A percentile compares a stretch with the other conserved stretches of the same genome.
Conservation (phyloP, 1,140 invertebrate species). For the Drosophila insularis region DNA sequence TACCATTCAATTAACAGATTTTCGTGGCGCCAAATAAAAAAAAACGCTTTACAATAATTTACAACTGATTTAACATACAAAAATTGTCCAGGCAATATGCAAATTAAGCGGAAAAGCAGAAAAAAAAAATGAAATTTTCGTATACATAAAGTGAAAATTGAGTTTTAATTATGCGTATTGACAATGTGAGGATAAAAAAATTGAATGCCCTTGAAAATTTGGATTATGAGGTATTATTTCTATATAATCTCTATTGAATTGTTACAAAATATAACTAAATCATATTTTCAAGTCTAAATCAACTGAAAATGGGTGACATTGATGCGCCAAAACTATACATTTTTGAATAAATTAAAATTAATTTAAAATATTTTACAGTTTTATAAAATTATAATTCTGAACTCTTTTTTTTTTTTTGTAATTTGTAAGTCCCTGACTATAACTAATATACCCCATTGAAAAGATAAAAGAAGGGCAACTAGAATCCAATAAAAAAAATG, state of each 20-base stretch:
- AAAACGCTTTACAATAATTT: slow-evolving; percentile 56
- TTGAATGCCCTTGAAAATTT: not conserved
- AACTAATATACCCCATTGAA: not conserved
- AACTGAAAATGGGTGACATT: too few species aligned
- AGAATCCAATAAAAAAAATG: not conserved
- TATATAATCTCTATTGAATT: not conserved
- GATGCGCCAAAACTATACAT: too few species aligned
- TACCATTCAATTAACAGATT: slow-evolving; percentile 10
- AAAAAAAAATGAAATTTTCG: slow-evolving; percentile 44
- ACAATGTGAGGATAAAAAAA: slow-evolving; percentile 34
- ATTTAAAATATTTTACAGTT: too few species aligned
- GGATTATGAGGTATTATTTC: slow-evolving; percentile 27
- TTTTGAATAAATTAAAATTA: too few species aligned
- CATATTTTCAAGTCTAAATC: too few species aligned
- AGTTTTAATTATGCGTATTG: slow-evolving; percentile 66
- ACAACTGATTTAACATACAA: slow-evolving; percentile 75
- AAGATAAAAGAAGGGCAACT: not conserved
- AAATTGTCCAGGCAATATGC: slow-evolving; percentile 49
- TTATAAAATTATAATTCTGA: too few species aligned
- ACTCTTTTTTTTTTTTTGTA: too few species aligned
- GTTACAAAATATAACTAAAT: too few species aligned
- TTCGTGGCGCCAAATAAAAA: not conserved
- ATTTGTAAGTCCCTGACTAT: too few species aligned
- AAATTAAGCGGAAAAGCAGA: slow-evolving; percentile 52
- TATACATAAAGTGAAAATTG: slow-evolving; percentile 45